Evolutionary conservation across 2,888 invertebrate species (phyloP).

Genomic region (Cryptosula pallasiana): DNA sequence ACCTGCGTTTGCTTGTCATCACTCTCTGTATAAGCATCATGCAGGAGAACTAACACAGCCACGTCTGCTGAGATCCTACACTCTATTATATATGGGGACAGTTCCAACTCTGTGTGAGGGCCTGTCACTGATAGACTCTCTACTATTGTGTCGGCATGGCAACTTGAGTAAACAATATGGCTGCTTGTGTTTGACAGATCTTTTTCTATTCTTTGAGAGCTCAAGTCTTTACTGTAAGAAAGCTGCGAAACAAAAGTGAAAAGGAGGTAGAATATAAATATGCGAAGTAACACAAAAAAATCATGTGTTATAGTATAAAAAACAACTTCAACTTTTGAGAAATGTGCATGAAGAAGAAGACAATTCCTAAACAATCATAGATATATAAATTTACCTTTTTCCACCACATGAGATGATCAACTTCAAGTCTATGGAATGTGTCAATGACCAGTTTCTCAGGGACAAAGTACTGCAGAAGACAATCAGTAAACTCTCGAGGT

Average conservation of each 20-base stretch:
- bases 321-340: too few species aligned
- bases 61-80: constrained; percentile 11
- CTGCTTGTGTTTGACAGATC: background rate
- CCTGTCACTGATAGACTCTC: background rate
- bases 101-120: background rate
- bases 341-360: too few species aligned
- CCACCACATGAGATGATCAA: constrained; percentile 18
- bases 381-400: too few species aligned
- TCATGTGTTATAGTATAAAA: too few species aligned
- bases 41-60: background rate
- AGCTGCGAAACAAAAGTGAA: background rate
- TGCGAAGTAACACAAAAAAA: too few species aligned
- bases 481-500: constrained; percentile 2
- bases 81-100: background rate
- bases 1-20: background rate
- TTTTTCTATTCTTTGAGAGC: background rate
- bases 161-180: constrained; percentile 21
- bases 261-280: too few species aligned
- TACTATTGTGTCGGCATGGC: constrained; percentile 5
- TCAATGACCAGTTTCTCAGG: constrained; percentile 3
- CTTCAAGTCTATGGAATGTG: background rate
- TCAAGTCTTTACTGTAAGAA: constrained; percentile 9
- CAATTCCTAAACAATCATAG: too few species aligned
- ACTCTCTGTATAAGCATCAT: constrained; percentile 8
- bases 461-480: constrained; percentile 7